phyloP scores from a whole-genome alignment of 2,797 vertebrate genomes.

The Peromyscus attwateri region DNA sequence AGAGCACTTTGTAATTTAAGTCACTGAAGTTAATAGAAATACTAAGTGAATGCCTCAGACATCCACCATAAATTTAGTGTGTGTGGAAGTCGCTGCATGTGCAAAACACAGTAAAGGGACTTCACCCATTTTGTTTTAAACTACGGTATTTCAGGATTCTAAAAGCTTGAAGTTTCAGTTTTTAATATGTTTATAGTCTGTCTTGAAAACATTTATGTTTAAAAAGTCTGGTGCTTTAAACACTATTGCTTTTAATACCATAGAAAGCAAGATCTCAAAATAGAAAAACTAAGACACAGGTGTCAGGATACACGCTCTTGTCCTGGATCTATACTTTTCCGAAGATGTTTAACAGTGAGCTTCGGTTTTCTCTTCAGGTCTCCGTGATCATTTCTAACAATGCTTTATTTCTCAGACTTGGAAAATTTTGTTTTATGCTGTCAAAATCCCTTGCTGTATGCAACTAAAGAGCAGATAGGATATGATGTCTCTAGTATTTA shows the following conservation, averaged over 20 bases:
- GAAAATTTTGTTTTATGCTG: neutral
- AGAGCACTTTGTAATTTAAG: slow-evolving; percentile 77
- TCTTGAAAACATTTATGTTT: neutral
- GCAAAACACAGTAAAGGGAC: slow-evolving; percentile 62
- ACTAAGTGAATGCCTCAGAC: slow-evolving; percentile 63
- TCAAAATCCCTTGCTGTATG: neutral
- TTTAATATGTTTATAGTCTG: neutral
- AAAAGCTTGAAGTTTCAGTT: neutral
- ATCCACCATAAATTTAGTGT: slow-evolving; percentile 59
- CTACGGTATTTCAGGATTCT: neutral
- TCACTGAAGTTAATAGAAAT: slow-evolving; percentile 79
- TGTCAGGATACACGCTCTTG: neutral
- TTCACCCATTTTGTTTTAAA: slow-evolving; percentile 36
- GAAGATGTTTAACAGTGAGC: neutral
- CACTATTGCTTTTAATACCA: neutral
- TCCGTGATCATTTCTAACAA: neutral
- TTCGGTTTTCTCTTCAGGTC: neutral
- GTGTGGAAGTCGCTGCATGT: slow-evolving; percentile 38
- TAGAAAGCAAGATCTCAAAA: neutral
- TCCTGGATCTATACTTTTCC: neutral
- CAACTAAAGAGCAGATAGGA: neutral
- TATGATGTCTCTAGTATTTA: neutral
- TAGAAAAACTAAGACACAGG: neutral
- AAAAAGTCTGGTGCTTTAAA: neutral
- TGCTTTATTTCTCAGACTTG: neutral